Evolutionary conservation across 2,888 invertebrate species (phyloP).

Genomic region (Geophilus truncorum): DNA sequence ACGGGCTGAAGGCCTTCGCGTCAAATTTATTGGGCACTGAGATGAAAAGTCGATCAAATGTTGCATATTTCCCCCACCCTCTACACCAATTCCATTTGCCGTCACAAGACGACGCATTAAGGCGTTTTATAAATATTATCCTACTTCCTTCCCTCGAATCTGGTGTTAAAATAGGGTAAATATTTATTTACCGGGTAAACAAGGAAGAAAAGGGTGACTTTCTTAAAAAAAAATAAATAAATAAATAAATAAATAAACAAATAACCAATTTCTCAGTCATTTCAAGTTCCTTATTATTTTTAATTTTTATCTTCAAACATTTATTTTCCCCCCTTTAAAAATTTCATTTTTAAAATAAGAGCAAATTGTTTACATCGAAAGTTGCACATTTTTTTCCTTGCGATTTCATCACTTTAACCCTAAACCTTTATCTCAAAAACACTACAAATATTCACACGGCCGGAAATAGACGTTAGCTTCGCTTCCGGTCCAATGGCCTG

Average conservation of each 20-base stretch:
- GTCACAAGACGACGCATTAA: no score
- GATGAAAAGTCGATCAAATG: not conserved
- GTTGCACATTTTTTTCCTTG: no score
- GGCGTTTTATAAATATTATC: no score
- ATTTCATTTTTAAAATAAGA: not conserved
- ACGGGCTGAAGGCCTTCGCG: not conserved
- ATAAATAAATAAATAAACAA: no score
- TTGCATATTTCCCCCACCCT: not conserved
- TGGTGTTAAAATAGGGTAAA: not conserved
- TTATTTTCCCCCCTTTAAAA: no score
- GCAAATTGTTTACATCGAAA: not conserved
- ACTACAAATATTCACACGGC: not conserved
- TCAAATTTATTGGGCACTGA: not conserved
- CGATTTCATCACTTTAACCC: no score
- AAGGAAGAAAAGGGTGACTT: not conserved
- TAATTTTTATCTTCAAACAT: no score
- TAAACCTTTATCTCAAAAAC: not conserved
- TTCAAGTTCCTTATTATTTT: not conserved
- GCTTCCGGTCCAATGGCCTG: not conserved
- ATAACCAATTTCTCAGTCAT: no score
- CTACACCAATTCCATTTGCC: no score
- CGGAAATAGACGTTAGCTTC: not conserved
- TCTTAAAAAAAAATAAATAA: not conserved
- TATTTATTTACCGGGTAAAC: not conserved
- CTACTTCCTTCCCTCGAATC: no score